Percentiles rank a stretch among this genome's conserved stretches.
phyloP scores from a whole-genome alignment of 2,113 vertebrate species.

The Amphilophus citrinellus region DNA sequence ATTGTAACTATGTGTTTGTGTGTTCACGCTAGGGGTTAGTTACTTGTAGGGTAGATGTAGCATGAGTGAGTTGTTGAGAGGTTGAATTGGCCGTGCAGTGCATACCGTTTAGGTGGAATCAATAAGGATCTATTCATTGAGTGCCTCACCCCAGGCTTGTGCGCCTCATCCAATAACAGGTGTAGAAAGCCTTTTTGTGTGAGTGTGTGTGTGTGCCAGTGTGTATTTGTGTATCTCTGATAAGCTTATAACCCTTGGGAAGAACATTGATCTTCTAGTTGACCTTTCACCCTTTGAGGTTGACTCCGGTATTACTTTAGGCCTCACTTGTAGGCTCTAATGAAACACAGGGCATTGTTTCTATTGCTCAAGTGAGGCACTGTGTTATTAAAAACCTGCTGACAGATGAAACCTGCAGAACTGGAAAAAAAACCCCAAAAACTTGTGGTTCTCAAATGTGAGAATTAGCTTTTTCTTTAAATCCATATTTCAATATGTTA shows the following conservation, averaged over 20 bases:
- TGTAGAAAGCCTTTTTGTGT: constrained; percentile 17
- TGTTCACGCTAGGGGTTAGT: constrained; percentile 37
- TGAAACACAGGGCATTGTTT: constrained; percentile 19
- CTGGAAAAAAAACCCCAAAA: neutral
- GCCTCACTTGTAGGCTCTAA: constrained; percentile 4
- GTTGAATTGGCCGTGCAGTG: constrained; percentile 56
- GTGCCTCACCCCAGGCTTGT: constrained; percentile 49
- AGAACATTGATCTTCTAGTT: constrained; percentile 31
- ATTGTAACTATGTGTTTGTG: constrained; percentile 27
- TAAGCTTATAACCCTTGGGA: constrained; percentile 24
- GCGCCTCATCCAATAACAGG: constrained; percentile 42
- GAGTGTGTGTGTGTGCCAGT: neutral
- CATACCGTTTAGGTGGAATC: constrained; percentile 67
- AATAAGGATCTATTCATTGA: constrained; percentile 71
- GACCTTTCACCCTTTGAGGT: constrained; percentile 49
- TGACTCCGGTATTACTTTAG: constrained; percentile 16
- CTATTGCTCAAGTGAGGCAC: neutral
- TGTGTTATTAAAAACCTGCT: neutral
- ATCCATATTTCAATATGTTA: neutral
- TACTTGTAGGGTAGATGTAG: constrained; percentile 31
- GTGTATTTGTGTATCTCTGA: constrained; percentile 22
- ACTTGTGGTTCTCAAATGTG: neutral
- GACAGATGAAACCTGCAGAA: neutral
- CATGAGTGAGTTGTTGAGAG: constrained; percentile 58
- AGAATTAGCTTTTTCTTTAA: neutral